Percentiles rank a stretch among this genome's conserved stretches.
These are phyloP conservation scores for Cyclopterus lumpus DNA, from an alignment of 2,797 vertebrate genomes.

Conservation along the genomic window DNA sequence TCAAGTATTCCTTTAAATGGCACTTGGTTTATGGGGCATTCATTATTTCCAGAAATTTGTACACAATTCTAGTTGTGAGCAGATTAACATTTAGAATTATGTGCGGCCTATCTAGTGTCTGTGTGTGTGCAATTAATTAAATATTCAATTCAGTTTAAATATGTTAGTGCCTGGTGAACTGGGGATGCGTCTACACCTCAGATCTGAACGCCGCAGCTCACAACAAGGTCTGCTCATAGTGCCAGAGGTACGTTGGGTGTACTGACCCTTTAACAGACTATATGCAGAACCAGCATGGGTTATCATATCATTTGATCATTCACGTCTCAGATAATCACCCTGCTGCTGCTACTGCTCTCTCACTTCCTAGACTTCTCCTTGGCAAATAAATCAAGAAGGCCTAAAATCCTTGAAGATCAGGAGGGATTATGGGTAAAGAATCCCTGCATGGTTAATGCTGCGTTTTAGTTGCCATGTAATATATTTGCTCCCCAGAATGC, in stretches of 20 bases:
- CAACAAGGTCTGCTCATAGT: not conserved
- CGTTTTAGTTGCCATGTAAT: conserved; percentile 24
- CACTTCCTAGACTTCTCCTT: not conserved
- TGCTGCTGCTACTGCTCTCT: not conserved
- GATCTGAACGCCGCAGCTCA: not conserved
- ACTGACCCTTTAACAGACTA: not conserved
- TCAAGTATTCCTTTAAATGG: not conserved
- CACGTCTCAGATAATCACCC: conserved; percentile 7
- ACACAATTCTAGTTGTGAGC: not conserved
- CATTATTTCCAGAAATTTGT: not conserved
- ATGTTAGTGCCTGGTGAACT: not conserved
- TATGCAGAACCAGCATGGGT: not conserved
- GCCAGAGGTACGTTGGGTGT: not conserved
- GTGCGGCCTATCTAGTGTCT: not conserved
- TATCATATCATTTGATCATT: not conserved
- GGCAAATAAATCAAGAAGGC: conserved; percentile 37
- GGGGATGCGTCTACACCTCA: not conserved
- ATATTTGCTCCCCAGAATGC: conserved; percentile 18
- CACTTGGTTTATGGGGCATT: not conserved
- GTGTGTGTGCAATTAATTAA: not conserved
- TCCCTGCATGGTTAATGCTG: conserved; percentile 26
- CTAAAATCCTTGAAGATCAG: conserved; percentile 48
- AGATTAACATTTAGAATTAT: not conserved
- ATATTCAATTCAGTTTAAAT: no score
- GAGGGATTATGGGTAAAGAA: conserved; percentile 51